Percentiles rank a stretch among this genome's conserved stretches.
Conservation (phyloP, 1,140 invertebrate genomes). For the Pararge aegeria region DNA sequence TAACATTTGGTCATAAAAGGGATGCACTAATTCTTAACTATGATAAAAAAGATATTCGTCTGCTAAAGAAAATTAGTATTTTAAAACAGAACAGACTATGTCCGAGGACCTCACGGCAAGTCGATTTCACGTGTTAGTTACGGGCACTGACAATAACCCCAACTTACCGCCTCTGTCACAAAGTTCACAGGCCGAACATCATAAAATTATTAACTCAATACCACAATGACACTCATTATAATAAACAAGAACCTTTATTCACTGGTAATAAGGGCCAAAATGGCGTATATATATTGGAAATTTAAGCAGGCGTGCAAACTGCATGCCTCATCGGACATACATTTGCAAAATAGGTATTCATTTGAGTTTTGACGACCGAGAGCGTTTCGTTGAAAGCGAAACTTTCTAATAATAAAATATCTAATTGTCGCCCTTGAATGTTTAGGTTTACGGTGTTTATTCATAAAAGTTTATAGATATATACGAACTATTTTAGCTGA, state of each 20-base stretch:
- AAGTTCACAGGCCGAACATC: slow-evolving; percentile 57
- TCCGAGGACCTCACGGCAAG: slow-evolving; percentile 59
- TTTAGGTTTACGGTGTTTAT: not conserved
- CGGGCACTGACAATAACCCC: slow-evolving; percentile 70
- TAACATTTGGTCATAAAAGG: too few relatives aligned
- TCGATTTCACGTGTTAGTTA: slow-evolving; percentile 73
- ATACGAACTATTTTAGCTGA: too few relatives aligned
- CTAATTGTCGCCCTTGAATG: not conserved
- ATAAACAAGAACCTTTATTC: slow-evolving; percentile 24
- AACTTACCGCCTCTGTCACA: slow-evolving; percentile 59
- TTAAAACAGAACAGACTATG: slow-evolving; percentile 14
- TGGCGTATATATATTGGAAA: slow-evolving; percentile 29
- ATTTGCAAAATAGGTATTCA: slow-evolving; percentile 54
- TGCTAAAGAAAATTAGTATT: slow-evolving; percentile 22
- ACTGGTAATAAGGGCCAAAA: slow-evolving; percentile 37
- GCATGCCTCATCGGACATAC: slow-evolving; percentile 58
- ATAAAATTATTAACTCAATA: slow-evolving; percentile 57
- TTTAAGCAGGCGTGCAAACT: slow-evolving; percentile 48
- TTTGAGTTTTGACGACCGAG: slow-evolving; percentile 34
- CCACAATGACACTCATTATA: slow-evolving; percentile 32
- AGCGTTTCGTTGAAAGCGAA: slow-evolving; percentile 49
- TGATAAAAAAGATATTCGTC: too few relatives aligned
- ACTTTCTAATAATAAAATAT: slow-evolving; percentile 47
- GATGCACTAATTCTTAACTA: too few relatives aligned
- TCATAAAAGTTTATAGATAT: too few relatives aligned